Base-by-base conservation (phyloP, 2,797 vertebrate genomes). In the Pipistrellus nathusii region DNA sequence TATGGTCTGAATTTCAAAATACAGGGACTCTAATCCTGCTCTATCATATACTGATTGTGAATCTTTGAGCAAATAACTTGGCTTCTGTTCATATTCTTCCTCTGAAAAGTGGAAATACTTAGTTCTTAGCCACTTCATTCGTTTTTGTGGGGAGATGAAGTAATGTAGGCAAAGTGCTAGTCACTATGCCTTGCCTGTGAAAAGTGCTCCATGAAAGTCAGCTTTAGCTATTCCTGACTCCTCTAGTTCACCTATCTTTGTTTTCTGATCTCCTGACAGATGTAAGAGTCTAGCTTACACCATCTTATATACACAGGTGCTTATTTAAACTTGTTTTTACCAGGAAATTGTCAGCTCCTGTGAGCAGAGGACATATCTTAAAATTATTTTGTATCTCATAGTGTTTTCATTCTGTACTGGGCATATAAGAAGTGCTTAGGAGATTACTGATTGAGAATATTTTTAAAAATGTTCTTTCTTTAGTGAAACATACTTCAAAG, bases 351-450 rank as follows among this genome's bases (percentile, higher is more conserved):
- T 85, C 41, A 51, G 17, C n/a, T 82, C 69, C 38, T 69, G 3
- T 64, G 38, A 27, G 8, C 27, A 73, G 48, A 93, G 14, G 30
- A 25, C 30, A 38, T 80, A 46, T 80, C 73, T 77, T 93, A 55
- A 95, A 81, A 38, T 91, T 72, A 66, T 66, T 90, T 93, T 82
- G 11, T n/a, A 21, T 90, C 32, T 88, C 71, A 57, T 23, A 5
- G n/a, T 89, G 44, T 78, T 92, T 76, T 87, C 88, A 53, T 72
- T 94, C 12, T 83, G 12, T 90, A 71, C n/a, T 68, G 13, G 21
- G 23, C 10, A 35, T 75, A 1, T 20, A 88, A 92, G n/a, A 95
- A 64, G 35, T 83, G n/a, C 69, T 92, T 94, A 48, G n/a, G 14
- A 72, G 30, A 21, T 88, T 92, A 87, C 66, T 90, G 41, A 46